These are phyloP conservation scores for Mormyrus iriodes DNA, from an alignment of 2,113 vertebrate genomes.

Conservation along the genomic window DNA sequence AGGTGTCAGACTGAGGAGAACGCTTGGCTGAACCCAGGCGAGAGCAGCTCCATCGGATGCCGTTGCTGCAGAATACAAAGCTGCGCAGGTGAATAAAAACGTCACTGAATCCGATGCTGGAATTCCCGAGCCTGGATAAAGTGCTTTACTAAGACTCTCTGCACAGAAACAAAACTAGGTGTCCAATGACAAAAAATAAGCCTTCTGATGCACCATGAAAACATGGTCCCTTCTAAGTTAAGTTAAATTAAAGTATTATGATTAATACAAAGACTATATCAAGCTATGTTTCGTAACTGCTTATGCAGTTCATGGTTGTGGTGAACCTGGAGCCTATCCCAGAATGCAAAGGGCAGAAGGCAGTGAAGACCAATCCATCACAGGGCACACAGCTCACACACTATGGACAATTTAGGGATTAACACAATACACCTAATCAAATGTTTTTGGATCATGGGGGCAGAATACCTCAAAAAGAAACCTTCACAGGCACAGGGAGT, in stretches of 20 bases:
- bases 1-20: neutral
- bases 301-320: neutral
- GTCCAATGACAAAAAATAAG: neutral
- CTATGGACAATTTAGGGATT: neutral
- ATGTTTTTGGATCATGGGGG: neutral
- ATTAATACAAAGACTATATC: neutral
- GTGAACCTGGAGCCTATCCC: neutral
- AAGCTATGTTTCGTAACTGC: neutral
- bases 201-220: neutral
- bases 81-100: neutral
- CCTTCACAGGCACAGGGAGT: neutral
- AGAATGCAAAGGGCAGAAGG: neutral
- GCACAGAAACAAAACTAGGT: neutral
- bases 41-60: neutral
- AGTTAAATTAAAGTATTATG: no score
- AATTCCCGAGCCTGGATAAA: neutral
- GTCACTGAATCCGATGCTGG: neutral
- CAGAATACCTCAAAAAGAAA: neutral
- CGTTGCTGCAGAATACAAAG: neutral
- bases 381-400: neutral
- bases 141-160: neutral
- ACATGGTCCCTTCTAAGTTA: neutral
- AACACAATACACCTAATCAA: neutral
- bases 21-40: neutral
- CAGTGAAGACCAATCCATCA: neutral